phyloP scores from a whole-genome alignment of 2,113 vertebrate species.

The Thermophis baileyi region DNA sequence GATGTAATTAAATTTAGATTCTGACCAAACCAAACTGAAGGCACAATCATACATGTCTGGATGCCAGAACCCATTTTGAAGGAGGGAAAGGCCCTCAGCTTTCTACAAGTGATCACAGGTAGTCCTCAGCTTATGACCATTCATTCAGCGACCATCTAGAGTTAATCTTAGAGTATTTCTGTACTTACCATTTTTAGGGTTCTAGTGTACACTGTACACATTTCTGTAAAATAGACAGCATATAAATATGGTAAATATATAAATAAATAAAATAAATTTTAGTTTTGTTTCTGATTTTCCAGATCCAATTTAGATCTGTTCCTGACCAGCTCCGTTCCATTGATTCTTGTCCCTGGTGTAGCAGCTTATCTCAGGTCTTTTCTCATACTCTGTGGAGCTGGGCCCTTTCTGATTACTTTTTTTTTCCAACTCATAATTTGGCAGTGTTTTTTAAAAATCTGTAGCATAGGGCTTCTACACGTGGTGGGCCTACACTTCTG shows the following conservation, averaged over 20 bases:
- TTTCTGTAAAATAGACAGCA: neutral
- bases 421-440: neutral
- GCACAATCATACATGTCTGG: neutral
- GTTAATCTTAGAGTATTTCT: neutral
- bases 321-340: neutral
- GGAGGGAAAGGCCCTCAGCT: fast-evolving
- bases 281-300: neutral
- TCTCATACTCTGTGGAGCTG: neutral
- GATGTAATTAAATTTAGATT: conserved; percentile 46
- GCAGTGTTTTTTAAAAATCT: neutral
- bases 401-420: neutral
- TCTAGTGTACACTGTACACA: neutral
- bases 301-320: neutral
- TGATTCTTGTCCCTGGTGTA: neutral
- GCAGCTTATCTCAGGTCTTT: neutral
- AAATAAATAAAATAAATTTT: neutral
- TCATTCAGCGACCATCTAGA: neutral
- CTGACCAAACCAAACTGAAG: conserved; percentile 23
- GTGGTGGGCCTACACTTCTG: too few species aligned
- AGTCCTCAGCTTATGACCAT: neutral
- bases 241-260: neutral
- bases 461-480: neutral
- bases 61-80: conserved; percentile 25
- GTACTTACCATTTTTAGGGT: neutral
- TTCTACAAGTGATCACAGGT: neutral